Evolutionary conservation across 2,888 invertebrate genomes (phyloP).

Genomic region (Eupithecia subfuscata): DNA sequence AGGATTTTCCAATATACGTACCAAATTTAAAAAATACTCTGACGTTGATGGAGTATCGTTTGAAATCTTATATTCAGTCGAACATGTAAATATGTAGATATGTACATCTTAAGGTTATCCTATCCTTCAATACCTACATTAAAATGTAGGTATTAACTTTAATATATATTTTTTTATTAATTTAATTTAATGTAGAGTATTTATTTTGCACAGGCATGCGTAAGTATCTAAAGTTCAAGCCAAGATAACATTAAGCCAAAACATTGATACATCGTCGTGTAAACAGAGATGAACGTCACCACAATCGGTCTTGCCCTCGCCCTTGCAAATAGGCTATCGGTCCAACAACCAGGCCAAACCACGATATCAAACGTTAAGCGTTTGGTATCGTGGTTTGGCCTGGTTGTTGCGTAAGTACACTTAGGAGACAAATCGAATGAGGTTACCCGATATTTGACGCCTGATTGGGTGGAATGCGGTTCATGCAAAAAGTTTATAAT

Average conservation of each 20-base stretch:
- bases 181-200: too few species aligned
- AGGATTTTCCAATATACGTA: background rate
- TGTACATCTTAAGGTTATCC: background rate
- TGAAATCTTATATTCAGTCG: too few species aligned
- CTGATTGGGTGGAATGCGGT: background rate
- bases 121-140: background rate
- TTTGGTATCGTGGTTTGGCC: too few species aligned
- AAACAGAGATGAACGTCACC: background rate
- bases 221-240: background rate
- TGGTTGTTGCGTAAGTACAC: background rate
- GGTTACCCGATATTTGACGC: slow-evolving; percentile 2
- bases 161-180: too few species aligned
- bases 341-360: background rate
- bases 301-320: background rate
- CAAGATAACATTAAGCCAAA: background rate
- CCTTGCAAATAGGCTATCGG: slow-evolving; percentile 1
- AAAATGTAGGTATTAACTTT: too few species aligned
- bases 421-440: background rate
- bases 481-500: background rate
- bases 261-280: background rate
- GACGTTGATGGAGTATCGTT: background rate
- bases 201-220: too few species aligned
- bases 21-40: background rate
- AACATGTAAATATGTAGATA: background rate
- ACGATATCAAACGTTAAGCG: background rate